Evolutionary conservation across 2,888 invertebrate species (phyloP), one percentile per base, ranked within the genome.

Genomic region (Pseudococcus viburni): DNA sequence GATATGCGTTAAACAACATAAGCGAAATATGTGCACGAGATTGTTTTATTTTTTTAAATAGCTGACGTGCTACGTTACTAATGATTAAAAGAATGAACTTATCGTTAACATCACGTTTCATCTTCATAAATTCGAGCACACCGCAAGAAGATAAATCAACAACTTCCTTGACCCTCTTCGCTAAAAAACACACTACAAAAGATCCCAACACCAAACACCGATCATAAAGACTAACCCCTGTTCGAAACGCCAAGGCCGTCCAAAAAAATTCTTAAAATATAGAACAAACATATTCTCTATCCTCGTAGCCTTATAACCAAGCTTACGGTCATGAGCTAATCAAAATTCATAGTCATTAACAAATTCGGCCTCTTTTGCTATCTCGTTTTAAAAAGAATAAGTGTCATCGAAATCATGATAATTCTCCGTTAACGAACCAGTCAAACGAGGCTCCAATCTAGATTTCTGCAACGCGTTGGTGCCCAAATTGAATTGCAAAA

Each of bases 401-500:
- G 26, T 33, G 26, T 33, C 59, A 59, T 19, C 59, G 19, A 59
- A 59, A 59, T 59, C 59, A 59, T 59, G 59, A 19, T 59, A 59
- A 59, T 59, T 59, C n/a, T 59, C n/a, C 59, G 59, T 59, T 59
- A 59, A 59, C 59, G 59, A 59, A 59, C 59, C 9, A 59, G 59
- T 59, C 59, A 9, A 59, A 59, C 4, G 19, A 59, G 59, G 19
- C 59, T 59, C 59, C 19, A 59, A 19, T 19, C 19, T 19, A 59
- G 59, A 59, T 59, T 59, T 59, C 59, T 59, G 19, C n/a, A 59
- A 59, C 59, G 59, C n/a, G n/a, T 59, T 59, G 59, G 59, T 59
- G 59, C 59, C 59, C 59, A 59, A 59, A 59, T 59, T 59, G 59
- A 59, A 19, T 59, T 59, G 19, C 59, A 59, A 59, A 59, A 59